phyloP scores from a whole-genome alignment of 1,140 invertebrate genomes.

The Acromyrmex echinatior region DNA sequence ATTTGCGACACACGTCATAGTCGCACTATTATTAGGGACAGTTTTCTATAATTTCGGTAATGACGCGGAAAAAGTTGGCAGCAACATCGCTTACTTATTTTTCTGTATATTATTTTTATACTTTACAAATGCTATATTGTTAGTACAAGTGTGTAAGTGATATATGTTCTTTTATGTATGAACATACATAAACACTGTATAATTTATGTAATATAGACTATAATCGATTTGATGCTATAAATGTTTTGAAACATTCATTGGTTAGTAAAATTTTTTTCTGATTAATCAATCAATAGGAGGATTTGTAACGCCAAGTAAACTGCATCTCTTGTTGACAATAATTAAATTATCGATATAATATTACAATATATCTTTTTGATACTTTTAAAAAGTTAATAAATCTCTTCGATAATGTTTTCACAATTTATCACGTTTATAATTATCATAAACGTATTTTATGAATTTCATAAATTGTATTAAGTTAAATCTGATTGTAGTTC shows the following conservation, averaged over 20 bases:
- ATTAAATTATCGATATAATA: neutral
- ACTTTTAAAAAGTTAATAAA: neutral
- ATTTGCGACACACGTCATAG: constrained; percentile 90
- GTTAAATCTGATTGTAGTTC: constrained; percentile 88
- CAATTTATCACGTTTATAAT: neutral
- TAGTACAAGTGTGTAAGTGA: constrained; percentile 94
- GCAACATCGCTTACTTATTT: constrained; percentile 94
- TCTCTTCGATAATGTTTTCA: neutral
- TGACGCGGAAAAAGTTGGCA: constrained; percentile 91
- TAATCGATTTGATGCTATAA: too few relatives aligned
- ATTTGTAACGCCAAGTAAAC: too few relatives aligned
- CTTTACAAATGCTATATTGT: constrained; percentile 95
- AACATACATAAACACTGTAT: neutral
- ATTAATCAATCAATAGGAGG: too few relatives aligned
- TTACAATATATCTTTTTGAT: neutral
- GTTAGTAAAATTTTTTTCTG: too few relatives aligned
- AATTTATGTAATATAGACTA: neutral
- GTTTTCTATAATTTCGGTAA: constrained; percentile 94
- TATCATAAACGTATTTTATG: neutral
- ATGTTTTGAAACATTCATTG: too few relatives aligned
- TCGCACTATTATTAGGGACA: constrained; percentile 93
- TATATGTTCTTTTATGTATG: neutral
- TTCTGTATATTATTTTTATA: constrained; percentile 95
- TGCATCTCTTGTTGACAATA: too few relatives aligned
- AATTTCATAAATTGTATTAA: constrained; percentile 4